phyloP scores from a whole-genome alignment of 2,888 invertebrate genomes.

The Ceratothoa steindachneri region DNA sequence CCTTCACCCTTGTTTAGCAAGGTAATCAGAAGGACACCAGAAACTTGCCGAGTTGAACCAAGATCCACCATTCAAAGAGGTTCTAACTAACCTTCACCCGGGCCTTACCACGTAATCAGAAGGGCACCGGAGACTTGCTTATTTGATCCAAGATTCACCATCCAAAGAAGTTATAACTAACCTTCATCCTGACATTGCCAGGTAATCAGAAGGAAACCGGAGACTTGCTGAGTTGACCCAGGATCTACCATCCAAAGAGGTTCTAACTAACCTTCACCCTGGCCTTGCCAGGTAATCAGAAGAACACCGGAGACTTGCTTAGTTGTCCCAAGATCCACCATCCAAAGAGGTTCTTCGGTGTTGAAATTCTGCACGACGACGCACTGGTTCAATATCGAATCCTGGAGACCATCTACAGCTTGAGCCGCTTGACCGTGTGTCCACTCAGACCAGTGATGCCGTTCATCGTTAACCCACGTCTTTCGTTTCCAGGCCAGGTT shows the following conservation, averaged over 20 bases:
- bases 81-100: too few species aligned
- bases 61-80: constrained; percentile 59
- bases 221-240: constrained; percentile 53
- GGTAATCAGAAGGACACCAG: constrained; percentile 56
- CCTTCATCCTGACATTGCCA: constrained; percentile 56
- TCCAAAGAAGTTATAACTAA: too few species aligned
- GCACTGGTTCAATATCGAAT: constrained; percentile 54
- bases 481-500: constrained; percentile 57
- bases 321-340: constrained; percentile 56
- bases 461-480: constrained; percentile 58
- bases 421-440: constrained; percentile 52
- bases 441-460: constrained; percentile 55
- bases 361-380: constrained; percentile 58
- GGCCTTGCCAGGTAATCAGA: constrained; percentile 57
- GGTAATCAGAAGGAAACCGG: constrained; percentile 56
- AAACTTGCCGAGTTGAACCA: constrained; percentile 53
- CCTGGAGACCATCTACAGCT: constrained; percentile 57
- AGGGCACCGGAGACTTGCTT: too few species aligned
- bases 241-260: constrained; percentile 59
- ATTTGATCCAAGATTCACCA: too few species aligned
- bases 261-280: constrained; percentile 53
- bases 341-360: constrained; percentile 58
- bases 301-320: constrained; percentile 55
- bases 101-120: too few species aligned
- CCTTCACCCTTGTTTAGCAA: constrained; percentile 57